Conservation (phyloP, 2,888 invertebrate genomes). For the Sicus ferrugineus region DNA sequence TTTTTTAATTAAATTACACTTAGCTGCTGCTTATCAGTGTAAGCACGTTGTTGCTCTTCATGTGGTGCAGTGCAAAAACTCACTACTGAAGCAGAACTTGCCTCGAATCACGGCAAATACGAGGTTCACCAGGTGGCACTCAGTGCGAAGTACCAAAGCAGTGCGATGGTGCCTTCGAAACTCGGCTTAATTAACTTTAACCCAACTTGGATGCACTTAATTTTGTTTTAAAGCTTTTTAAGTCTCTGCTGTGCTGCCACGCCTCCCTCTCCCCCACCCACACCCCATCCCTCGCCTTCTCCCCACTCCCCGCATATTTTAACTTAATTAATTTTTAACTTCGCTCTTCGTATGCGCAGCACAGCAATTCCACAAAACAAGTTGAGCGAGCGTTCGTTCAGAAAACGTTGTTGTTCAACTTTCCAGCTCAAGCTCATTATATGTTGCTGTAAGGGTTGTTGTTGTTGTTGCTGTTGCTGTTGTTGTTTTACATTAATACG, state of each 20-base stretch:
- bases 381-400: not conserved
- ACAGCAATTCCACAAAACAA: not conserved
- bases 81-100: not conserved
- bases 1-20: too few relatives aligned
- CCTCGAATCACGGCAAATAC: not conserved
- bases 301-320: not conserved
- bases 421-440: constrained; percentile 13
- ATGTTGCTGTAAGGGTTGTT: not conserved
- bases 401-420: not conserved
- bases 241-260: not conserved
- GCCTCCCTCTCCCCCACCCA: not conserved
- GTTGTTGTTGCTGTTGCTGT: not conserved
- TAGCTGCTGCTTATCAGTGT: too few relatives aligned
- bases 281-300: not conserved
- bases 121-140: not conserved
- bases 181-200: constrained; percentile 18
- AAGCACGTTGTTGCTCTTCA: too few relatives aligned
- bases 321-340: constrained; percentile 28
- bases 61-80: too few relatives aligned
- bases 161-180: too few relatives aligned
- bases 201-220: not conserved
- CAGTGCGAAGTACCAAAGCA: too few relatives aligned
- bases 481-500: constrained; percentile 14
- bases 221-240: not conserved
- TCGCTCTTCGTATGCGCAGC: not conserved